Evolutionary conservation across 1,140 invertebrate genomes (phyloP), one percentile per base, ranked within the genome.

Genomic region (Temnothorax nylanderi): DNA sequence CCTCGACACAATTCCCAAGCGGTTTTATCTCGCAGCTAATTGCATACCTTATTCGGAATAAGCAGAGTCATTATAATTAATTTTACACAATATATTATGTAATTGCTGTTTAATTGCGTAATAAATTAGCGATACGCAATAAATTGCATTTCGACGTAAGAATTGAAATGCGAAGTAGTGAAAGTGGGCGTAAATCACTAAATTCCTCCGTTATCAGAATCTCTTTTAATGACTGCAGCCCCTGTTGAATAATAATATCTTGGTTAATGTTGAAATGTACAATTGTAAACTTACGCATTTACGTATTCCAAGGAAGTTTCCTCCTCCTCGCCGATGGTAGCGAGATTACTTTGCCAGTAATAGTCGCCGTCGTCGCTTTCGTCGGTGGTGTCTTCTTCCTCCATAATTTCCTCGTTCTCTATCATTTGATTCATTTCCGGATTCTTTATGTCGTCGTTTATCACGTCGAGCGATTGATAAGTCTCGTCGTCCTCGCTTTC

Each of bases 261-360:
- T 0, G 5, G 34, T n/a, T 26, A 41, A 3, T 16, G 34, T 32
- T 37, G 2, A 2, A 85, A 21, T 58, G 11, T 41, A 26, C 6
- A 64, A 41, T 41, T 78, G 2, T 11, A 41, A 51, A 85, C 75
- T 85, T 32, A 85, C 82, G 77, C 85, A 10, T 87, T 87, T 7
- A 62, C 85, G 65, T 94, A 94, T 87, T 95, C 94, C 82, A 94
- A 90, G 8, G 94, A 95, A 74, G 93, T 94, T 78, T 95, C 94
- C 84, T 95, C 94, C 56, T 95, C 94, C 71, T 95, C 94, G 10
- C 94, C 94, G 18, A 95, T 95, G 3, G 94, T 95, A 1, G 94
- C 94, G 21, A 95, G 75, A 87, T 94, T 95, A 75, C 93, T 94
- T 41, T 94, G 93, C 94, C 94, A 95, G 47, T 95, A 95, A 71